Evolutionary conservation across 2,113 vertebrate species (phyloP), one percentile per base, ranked within the genome.

Genomic region (Oxyruncus cristatus): DNA sequence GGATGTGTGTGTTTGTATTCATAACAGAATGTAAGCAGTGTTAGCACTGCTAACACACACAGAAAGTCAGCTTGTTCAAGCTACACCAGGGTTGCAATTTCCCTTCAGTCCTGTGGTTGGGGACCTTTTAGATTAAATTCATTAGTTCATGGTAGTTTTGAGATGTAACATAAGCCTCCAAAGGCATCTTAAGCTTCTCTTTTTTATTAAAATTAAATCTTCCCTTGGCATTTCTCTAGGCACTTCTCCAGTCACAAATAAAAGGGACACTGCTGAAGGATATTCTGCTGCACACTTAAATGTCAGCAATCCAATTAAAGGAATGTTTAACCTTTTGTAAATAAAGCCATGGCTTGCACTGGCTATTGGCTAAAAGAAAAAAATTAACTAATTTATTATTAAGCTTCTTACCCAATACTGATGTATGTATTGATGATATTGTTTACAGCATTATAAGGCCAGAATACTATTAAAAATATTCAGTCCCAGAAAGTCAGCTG

Each of bases 221-320:
- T 96, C 97, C 95, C 96, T 95, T 95, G 97, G 97, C 96, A 94
- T 96, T 97, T 97, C 96, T 96, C 88, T 95, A 80, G 93, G 96
- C 92, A 33, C 42, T 94, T 89, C 92, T 97, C 93, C 95, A 97
- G 95, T 95, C 89, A 88, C 58, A 94, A 93, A 94, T 93, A 93
- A 96, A 97, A 95, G 95, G 95, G 93, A 93, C 93, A 56, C n/a
- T 92, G 95, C 87, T 86, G 90, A 94, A 96, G 71, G 80, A 79
- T 95, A 92, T 79, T 97, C 87, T 68, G 42, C 94, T 82, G 68
- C 15, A 56, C 90, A 61, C 91, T 97, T 85, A 97, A 98, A 98
- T 97, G 97, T 97, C 98, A 97, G 95, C 96, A 93, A 96, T 97
- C 97, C 97, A 97, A 98, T 98, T 98, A 98, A 95, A 96, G 95